A percentile compares a stretch with the other conserved stretches of the same genome.
phyloP scores from a whole-genome alignment of 2,888 invertebrate species.

The Aphidius colemani region DNA sequence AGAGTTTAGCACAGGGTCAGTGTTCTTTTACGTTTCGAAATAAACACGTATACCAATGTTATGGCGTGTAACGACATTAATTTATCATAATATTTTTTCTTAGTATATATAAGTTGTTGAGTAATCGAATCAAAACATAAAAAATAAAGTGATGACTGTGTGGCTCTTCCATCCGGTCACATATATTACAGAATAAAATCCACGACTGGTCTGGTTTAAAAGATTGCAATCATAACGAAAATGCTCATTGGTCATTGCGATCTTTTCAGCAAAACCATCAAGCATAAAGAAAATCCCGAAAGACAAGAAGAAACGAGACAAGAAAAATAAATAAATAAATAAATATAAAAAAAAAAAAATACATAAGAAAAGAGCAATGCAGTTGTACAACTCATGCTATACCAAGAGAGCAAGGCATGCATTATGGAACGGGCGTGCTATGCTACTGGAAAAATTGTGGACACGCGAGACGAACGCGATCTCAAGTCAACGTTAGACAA shows the following conservation, averaged over 20 bases:
- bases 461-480: conserved; percentile 50
- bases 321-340: conserved; percentile 21
- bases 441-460: conserved; percentile 52
- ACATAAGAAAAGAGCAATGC: conserved; percentile 26
- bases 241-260: conserved; percentile 46
- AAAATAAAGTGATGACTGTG: too few relatives aligned
- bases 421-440: conserved; percentile 52
- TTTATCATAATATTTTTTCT: too few relatives aligned
- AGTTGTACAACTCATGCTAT: conserved; percentile 27
- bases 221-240: conserved; percentile 56
- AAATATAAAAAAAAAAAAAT: conserved; percentile 18
- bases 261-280: conserved; percentile 28
- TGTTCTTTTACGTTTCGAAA: too few relatives aligned
- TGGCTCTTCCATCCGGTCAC: too few relatives aligned
- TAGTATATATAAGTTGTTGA: too few relatives aligned
- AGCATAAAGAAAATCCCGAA: conserved; percentile 36
- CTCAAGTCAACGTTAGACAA: conserved; percentile 34
- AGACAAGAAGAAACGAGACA: not conserved
- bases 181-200: too few relatives aligned
- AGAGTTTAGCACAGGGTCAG: too few relatives aligned
- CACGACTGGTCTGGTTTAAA: conserved; percentile 45
- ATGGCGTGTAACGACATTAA: too few relatives aligned
- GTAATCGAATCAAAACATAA: too few relatives aligned
- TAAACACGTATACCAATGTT: too few relatives aligned
- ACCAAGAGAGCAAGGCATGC: conserved; percentile 38